phyloP scores from a whole-genome alignment of 2,113 vertebrate species.

The Struthio camelus region DNA sequence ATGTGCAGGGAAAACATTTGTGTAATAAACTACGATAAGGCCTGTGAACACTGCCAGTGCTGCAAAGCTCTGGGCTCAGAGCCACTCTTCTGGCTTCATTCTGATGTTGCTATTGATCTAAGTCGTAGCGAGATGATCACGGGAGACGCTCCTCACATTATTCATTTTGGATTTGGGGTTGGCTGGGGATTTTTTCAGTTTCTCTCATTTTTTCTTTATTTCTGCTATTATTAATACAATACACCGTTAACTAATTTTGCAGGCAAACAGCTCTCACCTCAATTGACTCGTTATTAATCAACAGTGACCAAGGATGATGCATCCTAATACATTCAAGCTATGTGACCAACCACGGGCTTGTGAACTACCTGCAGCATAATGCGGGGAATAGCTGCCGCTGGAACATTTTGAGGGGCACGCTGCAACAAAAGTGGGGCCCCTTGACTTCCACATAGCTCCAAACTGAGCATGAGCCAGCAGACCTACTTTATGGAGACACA shows the following conservation, averaged over 20 bases:
- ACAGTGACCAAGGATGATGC: background rate
- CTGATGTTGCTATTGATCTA: constrained; percentile 7
- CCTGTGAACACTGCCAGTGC: background rate
- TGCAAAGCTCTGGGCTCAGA: constrained; percentile 46
- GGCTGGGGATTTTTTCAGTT: background rate
- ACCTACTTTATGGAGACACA: background rate
- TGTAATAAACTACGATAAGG: background rate
- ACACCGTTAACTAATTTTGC: background rate
- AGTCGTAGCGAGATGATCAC: background rate
- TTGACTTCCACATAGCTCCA: rapidly evolving
- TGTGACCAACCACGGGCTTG: background rate
- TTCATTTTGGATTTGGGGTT: constrained; percentile 31
- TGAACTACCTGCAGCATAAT: background rate
- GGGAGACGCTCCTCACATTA: constrained; percentile 30
- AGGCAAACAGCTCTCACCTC: background rate
- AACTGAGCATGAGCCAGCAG: background rate
- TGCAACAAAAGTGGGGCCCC: background rate
- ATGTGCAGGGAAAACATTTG: constrained; percentile 5
- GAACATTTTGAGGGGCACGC: background rate
- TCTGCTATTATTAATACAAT: background rate
- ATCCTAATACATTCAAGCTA: background rate
- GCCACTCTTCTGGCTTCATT: constrained; percentile 19
- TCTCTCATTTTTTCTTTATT: background rate
- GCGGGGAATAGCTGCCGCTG: background rate
- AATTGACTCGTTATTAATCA: background rate